Conservation (phyloP, 2,113 vertebrate genomes). For the Perognathus longimembris region DNA sequence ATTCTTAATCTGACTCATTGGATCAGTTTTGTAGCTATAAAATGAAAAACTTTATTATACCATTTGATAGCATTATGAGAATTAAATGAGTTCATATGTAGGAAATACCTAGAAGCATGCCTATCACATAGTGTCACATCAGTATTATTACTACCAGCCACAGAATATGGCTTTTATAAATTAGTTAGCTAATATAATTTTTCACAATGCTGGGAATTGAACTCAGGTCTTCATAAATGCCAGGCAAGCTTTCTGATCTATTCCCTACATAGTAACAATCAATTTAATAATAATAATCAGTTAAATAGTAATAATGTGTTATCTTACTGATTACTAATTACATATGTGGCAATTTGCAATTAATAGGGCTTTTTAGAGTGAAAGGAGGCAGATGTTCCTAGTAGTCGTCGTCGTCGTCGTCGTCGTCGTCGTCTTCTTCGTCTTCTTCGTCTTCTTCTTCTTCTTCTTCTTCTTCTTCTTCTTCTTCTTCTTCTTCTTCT, state of each 20-base stretch:
- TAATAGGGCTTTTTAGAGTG: constrained; percentile 29
- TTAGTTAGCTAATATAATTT: not conserved
- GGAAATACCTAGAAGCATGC: not conserved
- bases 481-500: too few relatives aligned
- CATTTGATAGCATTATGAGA: constrained; percentile 34
- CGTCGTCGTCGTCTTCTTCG: too few relatives aligned
- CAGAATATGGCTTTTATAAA: not conserved
- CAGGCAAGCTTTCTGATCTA: not conserved
- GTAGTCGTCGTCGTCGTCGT: too few relatives aligned
- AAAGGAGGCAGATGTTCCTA: constrained; percentile 10
- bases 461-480: too few relatives aligned
- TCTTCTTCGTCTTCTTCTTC: too few relatives aligned
- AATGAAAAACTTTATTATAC: not conserved
- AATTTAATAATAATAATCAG: too few relatives aligned
- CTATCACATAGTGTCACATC: not conserved
- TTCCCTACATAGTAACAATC: not conserved
- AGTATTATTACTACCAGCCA: not conserved
- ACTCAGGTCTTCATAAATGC: not conserved
- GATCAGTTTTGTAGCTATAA: constrained; percentile 27
- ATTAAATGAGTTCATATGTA: constrained; percentile 13
- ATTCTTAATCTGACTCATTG: constrained; percentile 33
- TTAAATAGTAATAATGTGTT: not conserved
- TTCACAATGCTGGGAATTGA: not conserved
- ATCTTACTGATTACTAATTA: constrained; percentile 37
- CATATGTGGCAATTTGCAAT: constrained; percentile 1